Base-by-base conservation (phyloP, 2,113 vertebrate species). In the Rhynchopsitta pachyrhyncha region DNA sequence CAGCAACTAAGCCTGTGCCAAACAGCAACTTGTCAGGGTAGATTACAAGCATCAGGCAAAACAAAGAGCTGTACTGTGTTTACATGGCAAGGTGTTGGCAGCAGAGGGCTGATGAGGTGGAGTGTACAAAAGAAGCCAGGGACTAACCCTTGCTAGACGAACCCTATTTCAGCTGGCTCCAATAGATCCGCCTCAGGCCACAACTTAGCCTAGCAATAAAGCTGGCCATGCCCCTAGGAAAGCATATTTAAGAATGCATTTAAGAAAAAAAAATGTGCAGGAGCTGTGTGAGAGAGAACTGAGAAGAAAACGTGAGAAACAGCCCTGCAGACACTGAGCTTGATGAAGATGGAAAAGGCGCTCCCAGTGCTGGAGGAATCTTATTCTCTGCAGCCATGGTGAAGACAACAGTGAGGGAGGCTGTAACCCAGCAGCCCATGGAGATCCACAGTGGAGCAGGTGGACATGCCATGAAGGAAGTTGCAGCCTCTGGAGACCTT, bases 401-500 rank as follows among this genome's bases (percentile, higher is more conserved):
- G 39, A 59, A 1, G 8, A 7, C 31, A 23, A 6, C 3, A 20
- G 19, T 10, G 35, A 9, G 17, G 22, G 4, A 49, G 18, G 14
- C 14, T 53, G 20, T 17, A 8, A 6, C 4, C 4, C 24, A 23
- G 17, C 4, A 68, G 28, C 16, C 39, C 25, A 6, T 5, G 28
- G 28, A 68, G 6, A 37, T 17, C 17, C 24, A 17, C 0, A 0
- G 0, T 14, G 35, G n/a, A 59, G 33, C 33, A 24, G 33, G 22
- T 59, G 57, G 33, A 24, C 22, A 35, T 59, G 33, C 22, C 33
- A 24, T 24, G 33, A 59, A 59, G 33, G 57, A 59, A 59, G 22
- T 23, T 35, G 22, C 22, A 59, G 57, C 57, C 57, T 35, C 57
- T 59, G 22, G 17, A 49, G 24, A 68, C 12, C 20, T 53, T 29